phyloP scores from a whole-genome alignment of 2,888 invertebrate genomes.

The Tenthredo distinguenda region DNA sequence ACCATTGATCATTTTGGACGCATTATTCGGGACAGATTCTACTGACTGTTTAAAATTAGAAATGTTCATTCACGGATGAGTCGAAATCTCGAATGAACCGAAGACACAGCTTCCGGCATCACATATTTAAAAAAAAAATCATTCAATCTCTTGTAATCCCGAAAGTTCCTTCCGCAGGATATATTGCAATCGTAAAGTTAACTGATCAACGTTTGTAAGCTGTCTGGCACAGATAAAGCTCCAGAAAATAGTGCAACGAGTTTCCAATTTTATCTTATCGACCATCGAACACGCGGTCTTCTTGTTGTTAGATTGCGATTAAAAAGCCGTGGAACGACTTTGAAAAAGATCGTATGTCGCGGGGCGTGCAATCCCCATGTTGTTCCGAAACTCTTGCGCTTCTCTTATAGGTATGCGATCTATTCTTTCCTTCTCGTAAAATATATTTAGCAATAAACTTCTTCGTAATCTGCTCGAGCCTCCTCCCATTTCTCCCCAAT shows the following conservation, averaged over 20 bases:
- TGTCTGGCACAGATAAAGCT: conserved; percentile 18
- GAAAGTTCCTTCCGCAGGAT: background rate
- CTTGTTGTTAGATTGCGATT: conserved; percentile 10
- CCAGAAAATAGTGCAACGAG: background rate
- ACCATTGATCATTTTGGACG: background rate
- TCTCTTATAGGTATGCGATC: background rate
- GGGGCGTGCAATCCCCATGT: background rate
- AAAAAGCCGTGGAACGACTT: conserved; percentile 26
- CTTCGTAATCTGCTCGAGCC: background rate
- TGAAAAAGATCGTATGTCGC: background rate
- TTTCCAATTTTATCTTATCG: conserved; percentile 35
- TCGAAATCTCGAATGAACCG: background rate
- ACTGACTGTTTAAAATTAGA: background rate
- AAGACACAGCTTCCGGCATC: background rate
- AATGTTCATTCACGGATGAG: background rate
- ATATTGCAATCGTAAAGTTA: conserved; percentile 24
- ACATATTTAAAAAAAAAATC: background rate
- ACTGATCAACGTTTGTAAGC: conserved; percentile 20
- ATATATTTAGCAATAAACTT: conserved; percentile 47
- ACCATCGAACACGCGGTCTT: background rate
- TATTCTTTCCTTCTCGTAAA: background rate
- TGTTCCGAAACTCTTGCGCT: background rate
- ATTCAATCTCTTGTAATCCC: conserved; percentile 6
- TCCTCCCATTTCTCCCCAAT: conserved; percentile 1
- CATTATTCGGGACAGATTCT: background rate